Percentiles rank a stretch among this genome's conserved stretches.
Evolutionary conservation across 2,888 invertebrate species (phyloP).

Genomic region (Nomada lathburiana): DNA sequence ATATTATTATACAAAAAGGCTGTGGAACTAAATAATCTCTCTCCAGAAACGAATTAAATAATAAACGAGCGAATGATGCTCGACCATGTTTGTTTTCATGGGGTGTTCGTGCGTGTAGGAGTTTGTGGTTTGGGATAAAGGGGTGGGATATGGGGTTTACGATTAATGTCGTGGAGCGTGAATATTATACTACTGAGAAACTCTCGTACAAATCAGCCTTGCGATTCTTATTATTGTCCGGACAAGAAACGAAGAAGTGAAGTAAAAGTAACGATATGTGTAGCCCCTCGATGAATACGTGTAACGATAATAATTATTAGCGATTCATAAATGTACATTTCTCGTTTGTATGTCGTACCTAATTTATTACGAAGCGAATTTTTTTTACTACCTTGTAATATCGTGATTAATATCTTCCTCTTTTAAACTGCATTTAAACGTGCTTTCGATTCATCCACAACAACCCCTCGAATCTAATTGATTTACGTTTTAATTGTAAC

Average conservation of each 20-base stretch:
- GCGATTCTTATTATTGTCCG: slow-evolving; percentile 59
- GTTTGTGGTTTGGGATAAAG: slow-evolving; percentile 3
- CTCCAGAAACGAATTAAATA: slow-evolving; percentile 23
- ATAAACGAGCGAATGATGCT: slow-evolving; percentile 23
- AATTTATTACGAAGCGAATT: slow-evolving; percentile 74
- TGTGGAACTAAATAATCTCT: slow-evolving; percentile 61
- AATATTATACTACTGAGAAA: slow-evolving; percentile 62
- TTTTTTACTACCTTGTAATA: slow-evolving; percentile 62
- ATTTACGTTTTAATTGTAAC: slow-evolving; percentile 68
- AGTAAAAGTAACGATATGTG: slow-evolving; percentile 35
- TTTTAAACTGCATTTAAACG: slow-evolving; percentile 57
- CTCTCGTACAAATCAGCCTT: slow-evolving; percentile 67
- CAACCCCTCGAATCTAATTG: slow-evolving; percentile 48
- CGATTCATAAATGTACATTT: slow-evolving; percentile 72
- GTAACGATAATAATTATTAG: slow-evolving; percentile 64
- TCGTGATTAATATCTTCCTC: slow-evolving; percentile 50
- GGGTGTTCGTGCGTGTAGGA: background rate
- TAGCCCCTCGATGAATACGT: slow-evolving; percentile 58
- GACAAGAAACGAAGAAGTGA: slow-evolving; percentile 5
- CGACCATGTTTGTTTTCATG: slow-evolving; percentile 10
- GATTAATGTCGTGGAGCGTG: slow-evolving; percentile 26
- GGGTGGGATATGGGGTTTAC: background rate
- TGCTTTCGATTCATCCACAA: slow-evolving; percentile 61
- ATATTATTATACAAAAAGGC: slow-evolving; percentile 57
- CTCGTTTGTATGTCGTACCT: slow-evolving; percentile 59